Conservation (phyloP, 2,113 vertebrate species). For the Planiliza haematocheilus region DNA sequence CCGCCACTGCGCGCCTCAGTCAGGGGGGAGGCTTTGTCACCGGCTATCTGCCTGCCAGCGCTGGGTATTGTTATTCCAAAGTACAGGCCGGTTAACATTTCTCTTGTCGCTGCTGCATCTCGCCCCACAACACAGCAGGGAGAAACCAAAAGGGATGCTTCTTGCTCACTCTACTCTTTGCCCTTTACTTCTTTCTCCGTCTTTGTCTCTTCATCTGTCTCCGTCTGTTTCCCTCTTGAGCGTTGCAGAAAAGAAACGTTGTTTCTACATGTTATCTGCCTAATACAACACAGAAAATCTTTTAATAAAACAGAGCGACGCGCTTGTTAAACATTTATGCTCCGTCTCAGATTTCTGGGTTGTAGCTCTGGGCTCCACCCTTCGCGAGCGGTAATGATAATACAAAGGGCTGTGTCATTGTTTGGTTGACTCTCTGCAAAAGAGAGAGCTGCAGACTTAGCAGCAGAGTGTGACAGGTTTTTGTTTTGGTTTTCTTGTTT, state of each 20-base stretch:
- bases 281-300: constrained; percentile 58
- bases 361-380: constrained; percentile 6
- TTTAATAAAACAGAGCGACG: constrained; percentile 44
- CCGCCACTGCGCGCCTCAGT: constrained; percentile 46
- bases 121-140: constrained; percentile 16
- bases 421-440: constrained; percentile 2
- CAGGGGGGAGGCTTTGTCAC: constrained; percentile 73
- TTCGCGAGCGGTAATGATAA: not conserved
- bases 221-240: constrained; percentile 7
- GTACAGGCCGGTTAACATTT: constrained; percentile 74
- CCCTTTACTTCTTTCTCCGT: constrained; percentile 30
- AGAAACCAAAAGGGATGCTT: constrained; percentile 18
- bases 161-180: constrained; percentile 8
- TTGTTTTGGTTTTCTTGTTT: constrained; percentile 4
- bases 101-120: constrained; percentile 73
- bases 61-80: constrained; percentile 75
- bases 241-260: constrained; percentile 28
- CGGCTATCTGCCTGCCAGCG: constrained; percentile 77
- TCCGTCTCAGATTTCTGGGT: not conserved
- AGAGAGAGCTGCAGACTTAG: not conserved
- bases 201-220: constrained; percentile 15
- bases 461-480: constrained; percentile 4
- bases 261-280: constrained; percentile 51
- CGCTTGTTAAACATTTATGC: constrained; percentile 38
- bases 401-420: not conserved